Base-by-base conservation (phyloP, 53 echinoderm and acorn worm genomes). In the Crossaster papposus region DNA sequence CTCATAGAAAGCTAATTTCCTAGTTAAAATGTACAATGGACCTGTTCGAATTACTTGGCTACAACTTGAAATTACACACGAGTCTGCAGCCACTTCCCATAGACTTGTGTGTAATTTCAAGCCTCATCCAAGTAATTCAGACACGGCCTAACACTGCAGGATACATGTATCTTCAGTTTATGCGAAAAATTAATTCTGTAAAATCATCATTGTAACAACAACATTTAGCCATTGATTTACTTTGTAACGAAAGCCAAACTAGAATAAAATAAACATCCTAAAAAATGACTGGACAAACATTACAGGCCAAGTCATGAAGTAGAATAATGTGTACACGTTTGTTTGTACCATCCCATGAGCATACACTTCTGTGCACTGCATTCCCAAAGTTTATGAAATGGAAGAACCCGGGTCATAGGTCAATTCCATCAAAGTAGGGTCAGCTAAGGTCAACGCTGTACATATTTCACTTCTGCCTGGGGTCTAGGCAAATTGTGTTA, bases 341-440 rank as follows among this genome's bases (percentile, higher is more conserved):
- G n/a, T n/a, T n/a, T 44, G 1, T 9, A 44, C 68, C 2, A 15
- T 10, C 63, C 58, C 81, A 63, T 4, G 55, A 33, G 79, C 52
- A 9, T 26, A 32, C 35, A 33, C 82, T 78, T 52, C n/a, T n/a
- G n/a, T n/a, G 36, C 74, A 74, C 23, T 26, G 54, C 54, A 54
- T 72, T 72, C 72, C 85, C 55, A 38, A 87, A 63, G 55, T 76
- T 72, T 86, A 73, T 53, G 36, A 74, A 87, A 87, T 87, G 87
- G 87, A 87, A 87, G 35, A 63, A 74, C 87, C 77, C 35, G 28
- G 77, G 87, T 87, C 87, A 72, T 33, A 75, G 87, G 77, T 87
- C 87, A 87, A 87, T 76, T 87, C 87, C 87, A 87, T 87, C 87
- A 87, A 87, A 87, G 77, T 74, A 87, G 64, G 75, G 87, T 77